A percentile compares a stretch with the other conserved stretches of the same genome.
Evolutionary conservation across 2,888 invertebrate species (phyloP).

Genomic region (Drosophila demipolita): DNA sequence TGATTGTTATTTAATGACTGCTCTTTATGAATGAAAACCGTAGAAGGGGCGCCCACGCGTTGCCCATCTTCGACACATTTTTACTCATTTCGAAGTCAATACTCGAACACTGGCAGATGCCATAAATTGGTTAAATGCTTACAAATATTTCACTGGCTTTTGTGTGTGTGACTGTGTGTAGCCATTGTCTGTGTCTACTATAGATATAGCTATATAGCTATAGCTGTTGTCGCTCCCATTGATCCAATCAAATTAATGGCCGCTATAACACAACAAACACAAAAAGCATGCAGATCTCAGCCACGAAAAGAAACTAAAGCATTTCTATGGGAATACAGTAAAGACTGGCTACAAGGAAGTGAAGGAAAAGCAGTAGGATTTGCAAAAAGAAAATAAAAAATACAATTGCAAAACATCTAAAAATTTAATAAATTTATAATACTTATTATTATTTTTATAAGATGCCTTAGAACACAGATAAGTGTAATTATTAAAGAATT

Average conservation of each 20-base stretch:
- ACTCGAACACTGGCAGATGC: constrained; percentile 41
- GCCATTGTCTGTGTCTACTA: constrained; percentile 34
- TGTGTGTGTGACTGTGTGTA: constrained; percentile 3
- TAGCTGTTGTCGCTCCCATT: constrained; percentile 71
- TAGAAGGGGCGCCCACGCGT: constrained; percentile 57
- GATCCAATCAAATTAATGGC: constrained; percentile 77
- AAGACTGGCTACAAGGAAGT: constrained; percentile 7
- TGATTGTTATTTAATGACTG: constrained; percentile 79
- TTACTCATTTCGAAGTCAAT: constrained; percentile 46
- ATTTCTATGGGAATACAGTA: constrained; percentile 63
- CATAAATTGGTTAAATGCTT: constrained; percentile 76
- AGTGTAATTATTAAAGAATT: background rate
- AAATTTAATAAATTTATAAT: background rate
- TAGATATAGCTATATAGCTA: constrained; percentile 31
- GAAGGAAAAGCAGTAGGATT: background rate
- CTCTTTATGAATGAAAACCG: constrained; percentile 72
- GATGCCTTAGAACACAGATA: background rate
- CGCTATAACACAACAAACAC: constrained; percentile 59
- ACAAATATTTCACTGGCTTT: constrained; percentile 68
- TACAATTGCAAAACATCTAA: background rate
- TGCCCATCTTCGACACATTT: constrained; percentile 18
- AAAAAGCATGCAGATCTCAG: constrained; percentile 34
- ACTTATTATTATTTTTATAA: background rate
- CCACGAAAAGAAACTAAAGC: constrained; percentile 50
- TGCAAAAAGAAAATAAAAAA: background rate